Evolutionary conservation across 2,888 invertebrate genomes (phyloP).

Genomic region (Plusia festucae): DNA sequence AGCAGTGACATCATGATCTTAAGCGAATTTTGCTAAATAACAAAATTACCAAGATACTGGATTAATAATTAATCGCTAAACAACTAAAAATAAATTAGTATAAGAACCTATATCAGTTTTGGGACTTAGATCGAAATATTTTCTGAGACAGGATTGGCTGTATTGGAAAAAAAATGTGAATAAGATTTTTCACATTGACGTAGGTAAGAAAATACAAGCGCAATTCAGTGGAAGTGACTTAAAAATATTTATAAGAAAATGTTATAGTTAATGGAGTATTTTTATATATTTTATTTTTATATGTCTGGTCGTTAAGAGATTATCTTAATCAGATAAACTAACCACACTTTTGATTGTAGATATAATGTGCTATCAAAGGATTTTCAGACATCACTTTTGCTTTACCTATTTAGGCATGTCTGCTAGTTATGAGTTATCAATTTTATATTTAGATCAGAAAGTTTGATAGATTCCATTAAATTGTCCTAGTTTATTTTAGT

Average conservation of each 20-base stretch:
- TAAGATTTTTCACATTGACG: too few species aligned
- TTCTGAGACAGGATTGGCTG: not conserved
- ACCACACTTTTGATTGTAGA: not conserved
- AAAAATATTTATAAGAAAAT: too few species aligned
- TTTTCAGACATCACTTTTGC: not conserved
- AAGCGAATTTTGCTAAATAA: slow-evolving; percentile 84
- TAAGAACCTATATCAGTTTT: slow-evolving; percentile 41
- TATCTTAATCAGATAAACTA: slow-evolving; percentile 1
- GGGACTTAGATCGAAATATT: slow-evolving; percentile 36
- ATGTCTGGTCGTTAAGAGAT: not conserved
- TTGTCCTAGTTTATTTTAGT: not conserved
- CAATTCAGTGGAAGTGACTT: too few species aligned
- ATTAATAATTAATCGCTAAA: slow-evolving; percentile 53
- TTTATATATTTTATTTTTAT: too few species aligned
- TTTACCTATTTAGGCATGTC: too few species aligned
- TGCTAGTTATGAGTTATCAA: not conserved
- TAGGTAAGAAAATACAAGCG: too few species aligned
- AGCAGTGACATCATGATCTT: slow-evolving; percentile 75
- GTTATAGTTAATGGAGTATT: not conserved
- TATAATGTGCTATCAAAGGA: not conserved
- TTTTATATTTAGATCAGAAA: not conserved
- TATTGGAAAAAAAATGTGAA: too few species aligned
- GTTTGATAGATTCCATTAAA: not conserved
- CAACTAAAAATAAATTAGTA: slow-evolving; percentile 58
- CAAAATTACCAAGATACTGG: slow-evolving; percentile 87